Evolutionary conservation across 1,140 invertebrate species (phyloP), one percentile per base, ranked within the genome.

Genomic region (Pseudobourletiella spinata): DNA sequence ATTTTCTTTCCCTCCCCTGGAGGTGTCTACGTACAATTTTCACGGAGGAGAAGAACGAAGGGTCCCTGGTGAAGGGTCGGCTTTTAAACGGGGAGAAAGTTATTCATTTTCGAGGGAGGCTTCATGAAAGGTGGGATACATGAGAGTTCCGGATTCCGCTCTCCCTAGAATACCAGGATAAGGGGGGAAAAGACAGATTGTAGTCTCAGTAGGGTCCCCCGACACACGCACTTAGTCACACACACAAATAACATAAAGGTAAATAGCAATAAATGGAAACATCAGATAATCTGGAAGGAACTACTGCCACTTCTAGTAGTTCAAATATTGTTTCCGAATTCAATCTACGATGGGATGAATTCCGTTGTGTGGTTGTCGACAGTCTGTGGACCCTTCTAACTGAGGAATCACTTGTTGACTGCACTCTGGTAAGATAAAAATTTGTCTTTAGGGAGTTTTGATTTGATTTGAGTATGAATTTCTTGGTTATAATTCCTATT

Each of bases 301-400:
- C 52, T 32, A 55, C 52, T 55, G 25, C 29, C 4, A 3, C 50
- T 28, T 26, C 24, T 28, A 54, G 50, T 26, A 54, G 50, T 54
- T 54, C 50, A 22, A 54, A 54, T 54, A 54, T 54, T 6, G 50
- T 55, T 32, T 32, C 52, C 4, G 50, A 61, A 44, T 61, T 61
- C 30, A 61, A 61, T 61, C 56, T 61, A 55, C n/a, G 51, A 29
- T 55, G 68, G 68, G 68, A 67, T 57, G 68, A 70, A 50, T 70
- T 63, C 61, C 43, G 57, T 24, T n/a, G 60, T 6, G 59, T 67
- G 28, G 68, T 70, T 46, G 55, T 67, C 24, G 65, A 70, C 43
- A 65, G 62, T 18, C 60, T 70, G 14, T 70, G 68, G 68, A 39
- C 63, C 43, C 57, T 70, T 15, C 55, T 70, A 28, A 57, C 56